Percentiles rank a stretch among this genome's conserved stretches.
Conservation (phyloP, 2,113 vertebrate species). For the Chlorodrepanis virens region DNA sequence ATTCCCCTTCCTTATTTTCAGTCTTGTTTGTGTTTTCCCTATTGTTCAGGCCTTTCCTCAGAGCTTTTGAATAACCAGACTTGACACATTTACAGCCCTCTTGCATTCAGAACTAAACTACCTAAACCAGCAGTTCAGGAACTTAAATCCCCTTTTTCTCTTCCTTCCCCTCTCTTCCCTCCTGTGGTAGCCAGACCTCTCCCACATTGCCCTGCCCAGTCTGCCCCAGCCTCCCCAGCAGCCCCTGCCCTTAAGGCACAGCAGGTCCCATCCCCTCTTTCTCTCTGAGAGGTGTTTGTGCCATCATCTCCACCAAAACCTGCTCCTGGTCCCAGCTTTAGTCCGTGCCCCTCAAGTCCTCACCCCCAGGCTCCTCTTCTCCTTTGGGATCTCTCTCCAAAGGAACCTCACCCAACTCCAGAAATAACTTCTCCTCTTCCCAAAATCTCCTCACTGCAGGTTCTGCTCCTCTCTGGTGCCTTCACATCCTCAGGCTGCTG, state of each 20-base stretch:
- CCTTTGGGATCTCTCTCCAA: neutral
- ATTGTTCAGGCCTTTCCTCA: conserved; percentile 4
- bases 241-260: neutral
- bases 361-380: neutral
- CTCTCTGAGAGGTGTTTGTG: neutral
- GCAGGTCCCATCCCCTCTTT: neutral
- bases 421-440: neutral
- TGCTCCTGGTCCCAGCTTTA: neutral
- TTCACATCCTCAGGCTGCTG: neutral
- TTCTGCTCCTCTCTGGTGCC: neutral
- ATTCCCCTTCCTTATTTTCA: conserved; percentile 5
- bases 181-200: neutral
- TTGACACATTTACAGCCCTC: neutral
- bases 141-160: neutral
- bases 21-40: neutral
- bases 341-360: neutral
- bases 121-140: neutral
- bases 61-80: neutral
- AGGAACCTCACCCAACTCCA: neutral
- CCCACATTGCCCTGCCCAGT: neutral
- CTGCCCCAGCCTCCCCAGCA: neutral
- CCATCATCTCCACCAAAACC: neutral
- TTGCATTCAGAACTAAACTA: neutral
- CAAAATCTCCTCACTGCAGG: neutral
- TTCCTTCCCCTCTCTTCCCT: neutral